Evolutionary conservation across 2,888 invertebrate genomes (phyloP).

Genomic region (Steinernema hermaphroditum): DNA sequence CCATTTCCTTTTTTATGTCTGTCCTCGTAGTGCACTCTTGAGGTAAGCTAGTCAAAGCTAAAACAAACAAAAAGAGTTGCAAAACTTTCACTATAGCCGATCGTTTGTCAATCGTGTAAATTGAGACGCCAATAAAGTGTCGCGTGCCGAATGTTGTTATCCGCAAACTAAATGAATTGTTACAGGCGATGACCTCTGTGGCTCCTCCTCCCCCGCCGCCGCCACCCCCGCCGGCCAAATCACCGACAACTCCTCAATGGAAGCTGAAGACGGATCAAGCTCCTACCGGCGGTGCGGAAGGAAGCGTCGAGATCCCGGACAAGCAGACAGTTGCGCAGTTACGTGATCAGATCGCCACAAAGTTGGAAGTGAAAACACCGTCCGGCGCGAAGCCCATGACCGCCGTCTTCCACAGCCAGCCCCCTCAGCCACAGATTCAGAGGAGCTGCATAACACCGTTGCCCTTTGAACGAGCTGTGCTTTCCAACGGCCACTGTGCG

Average conservation of each 20-base stretch:
- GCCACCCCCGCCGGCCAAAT: constrained; percentile 25
- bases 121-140: not conserved
- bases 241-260: not conserved
- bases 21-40: too few relatives aligned
- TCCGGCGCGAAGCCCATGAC: constrained; percentile 32
- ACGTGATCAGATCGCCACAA: constrained; percentile 37
- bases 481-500: not conserved
- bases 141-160: constrained; percentile 1
- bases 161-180: not conserved
- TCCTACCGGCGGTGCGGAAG: constrained; percentile 30
- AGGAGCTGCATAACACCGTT: constrained; percentile 15
- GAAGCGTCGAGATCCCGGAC: constrained; percentile 34
- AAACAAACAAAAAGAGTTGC: too few relatives aligned
- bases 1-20: too few relatives aligned
- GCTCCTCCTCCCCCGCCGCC: constrained; percentile 30
- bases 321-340: constrained; percentile 37
- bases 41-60: too few relatives aligned
- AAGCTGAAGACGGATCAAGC: constrained; percentile 25
- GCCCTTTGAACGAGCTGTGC: constrained; percentile 22
- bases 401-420: constrained; percentile 19
- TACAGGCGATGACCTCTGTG: constrained; percentile 28
- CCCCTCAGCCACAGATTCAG: not conserved
- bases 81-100: too few relatives aligned
- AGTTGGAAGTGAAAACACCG: constrained; percentile 36
- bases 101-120: not conserved